Evolutionary conservation across 1,140 invertebrate genomes (phyloP), one percentile per base, ranked within the genome.

Genomic region (Drosophila sp.): DNA sequence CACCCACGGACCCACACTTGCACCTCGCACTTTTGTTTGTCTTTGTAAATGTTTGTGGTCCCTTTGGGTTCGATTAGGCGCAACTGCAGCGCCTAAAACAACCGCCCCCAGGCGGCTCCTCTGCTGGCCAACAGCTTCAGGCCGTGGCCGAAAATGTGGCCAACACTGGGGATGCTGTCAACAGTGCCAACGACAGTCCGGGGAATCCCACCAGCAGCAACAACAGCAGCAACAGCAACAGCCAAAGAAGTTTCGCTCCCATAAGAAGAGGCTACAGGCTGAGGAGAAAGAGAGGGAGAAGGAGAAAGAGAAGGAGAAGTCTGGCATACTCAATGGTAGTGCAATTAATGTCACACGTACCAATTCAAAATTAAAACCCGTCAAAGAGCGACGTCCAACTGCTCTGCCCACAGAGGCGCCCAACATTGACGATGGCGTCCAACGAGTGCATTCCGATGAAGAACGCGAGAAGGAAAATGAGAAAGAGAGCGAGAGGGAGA

Each of bases 301-400:
- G 8, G 21, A 34, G 27, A 53, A 14, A n/a, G 50, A 36, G 32
- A 36, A 36, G 7, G 62, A 48, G 4, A 54, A 48, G 56, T 45
- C 50, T 34, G 46, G 36, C 64, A 32, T 11, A 48, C 46, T 67
- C 45, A 82, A 76, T 72, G 78, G 83, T 62, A 73, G 70, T 76
- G 79, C 83, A 89, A 86, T 82, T 86, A 83, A 89, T 80, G 84
- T 89, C 76, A 61, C 70, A 75, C 79, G 79, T 67, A 70, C 51
- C 69, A 89, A 72, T 78, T 89, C 74, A 58, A 90, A 90, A 71
- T 76, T 91, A 70, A 91, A 87, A 59, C 89, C 90, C 54, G 90
- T 91, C 71, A 91, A 91, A 82, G 86, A 90, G 56, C 77, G 90
- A 14, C 80, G 90, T 5, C 86, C 90, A 7, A 91, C 90, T 6